phyloP scores from a whole-genome alignment of 2,113 vertebrate species.

The Tachycineta bicolor region DNA sequence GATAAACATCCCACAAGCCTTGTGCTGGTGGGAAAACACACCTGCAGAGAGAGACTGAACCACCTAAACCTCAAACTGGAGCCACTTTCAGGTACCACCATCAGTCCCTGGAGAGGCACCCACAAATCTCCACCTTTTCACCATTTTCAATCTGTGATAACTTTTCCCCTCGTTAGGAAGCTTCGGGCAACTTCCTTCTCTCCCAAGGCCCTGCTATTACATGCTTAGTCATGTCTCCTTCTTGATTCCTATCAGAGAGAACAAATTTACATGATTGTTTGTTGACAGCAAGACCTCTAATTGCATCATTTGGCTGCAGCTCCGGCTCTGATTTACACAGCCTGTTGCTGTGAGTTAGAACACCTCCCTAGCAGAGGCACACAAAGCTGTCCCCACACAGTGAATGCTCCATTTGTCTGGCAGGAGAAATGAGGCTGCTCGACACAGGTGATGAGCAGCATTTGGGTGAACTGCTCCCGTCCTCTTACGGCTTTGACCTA shows the following conservation, averaged over 20 bases:
- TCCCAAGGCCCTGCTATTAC: conserved; percentile 20
- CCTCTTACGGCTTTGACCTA: not conserved
- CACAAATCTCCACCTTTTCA: not conserved
- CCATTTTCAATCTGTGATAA: not conserved
- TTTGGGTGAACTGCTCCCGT: not conserved
- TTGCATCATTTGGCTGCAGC: conserved; percentile 62
- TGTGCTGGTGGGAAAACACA: not conserved
- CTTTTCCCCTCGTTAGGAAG: conserved; percentile 20
- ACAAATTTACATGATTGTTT: conserved; percentile 73
- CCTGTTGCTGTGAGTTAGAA: conserved; percentile 49
- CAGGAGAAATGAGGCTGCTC: not conserved
- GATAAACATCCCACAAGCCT: not conserved
- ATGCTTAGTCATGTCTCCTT: conserved; percentile 66
- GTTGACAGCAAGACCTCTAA: conserved; percentile 69
- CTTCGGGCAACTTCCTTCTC: not conserved
- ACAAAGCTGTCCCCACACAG: conserved; percentile 31
- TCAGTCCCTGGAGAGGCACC: not conserved
- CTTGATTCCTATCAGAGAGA: conserved; percentile 63
- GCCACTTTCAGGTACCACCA: not conserved
- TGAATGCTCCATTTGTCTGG: conserved; percentile 23
- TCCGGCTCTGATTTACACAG: conserved; percentile 59
- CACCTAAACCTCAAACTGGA: not conserved
- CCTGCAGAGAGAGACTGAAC: not conserved
- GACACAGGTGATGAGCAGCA: not conserved
- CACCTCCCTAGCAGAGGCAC: conserved; percentile 24